Evolutionary conservation across 2,797 vertebrate genomes (phyloP).

Genomic region (Octomys mimax): DNA sequence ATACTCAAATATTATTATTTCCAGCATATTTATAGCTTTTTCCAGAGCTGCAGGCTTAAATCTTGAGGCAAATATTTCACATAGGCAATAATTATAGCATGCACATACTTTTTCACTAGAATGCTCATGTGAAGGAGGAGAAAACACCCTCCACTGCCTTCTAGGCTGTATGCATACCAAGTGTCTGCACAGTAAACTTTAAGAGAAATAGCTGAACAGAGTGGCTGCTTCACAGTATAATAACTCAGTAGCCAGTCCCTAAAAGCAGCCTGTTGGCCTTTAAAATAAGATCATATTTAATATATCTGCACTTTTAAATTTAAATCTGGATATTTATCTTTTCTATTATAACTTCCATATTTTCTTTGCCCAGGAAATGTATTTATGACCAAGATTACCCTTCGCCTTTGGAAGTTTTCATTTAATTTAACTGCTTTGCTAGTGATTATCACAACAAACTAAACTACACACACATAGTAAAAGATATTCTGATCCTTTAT

Average conservation of each 20-base stretch:
- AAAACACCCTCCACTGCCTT: not conserved
- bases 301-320: conserved; percentile 55
- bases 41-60: conserved; percentile 39
- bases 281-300: conserved; percentile 62
- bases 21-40: conserved; percentile 68
- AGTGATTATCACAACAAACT: conserved; percentile 9
- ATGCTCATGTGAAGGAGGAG: not conserved
- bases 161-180: not conserved
- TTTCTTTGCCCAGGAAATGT: not conserved
- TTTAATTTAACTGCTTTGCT: conserved; percentile 18
- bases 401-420: conserved; percentile 36
- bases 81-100: not conserved
- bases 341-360: conserved; percentile 34
- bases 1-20: conserved; percentile 69
- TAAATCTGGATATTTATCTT: conserved; percentile 48
- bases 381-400: conserved; percentile 12
- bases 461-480: not conserved
- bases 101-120: conserved; percentile 39
- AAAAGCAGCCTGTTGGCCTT: not conserved
- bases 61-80: conserved; percentile 65
- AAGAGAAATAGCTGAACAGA: not conserved
- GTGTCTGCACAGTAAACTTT: not conserved
- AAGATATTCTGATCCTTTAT: conserved; percentile 19
- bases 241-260: conserved; percentile 41
- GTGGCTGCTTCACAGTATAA: conserved; percentile 6